Base-by-base conservation (phyloP, 2,888 invertebrate genomes). In the Thalpophila matura region DNA sequence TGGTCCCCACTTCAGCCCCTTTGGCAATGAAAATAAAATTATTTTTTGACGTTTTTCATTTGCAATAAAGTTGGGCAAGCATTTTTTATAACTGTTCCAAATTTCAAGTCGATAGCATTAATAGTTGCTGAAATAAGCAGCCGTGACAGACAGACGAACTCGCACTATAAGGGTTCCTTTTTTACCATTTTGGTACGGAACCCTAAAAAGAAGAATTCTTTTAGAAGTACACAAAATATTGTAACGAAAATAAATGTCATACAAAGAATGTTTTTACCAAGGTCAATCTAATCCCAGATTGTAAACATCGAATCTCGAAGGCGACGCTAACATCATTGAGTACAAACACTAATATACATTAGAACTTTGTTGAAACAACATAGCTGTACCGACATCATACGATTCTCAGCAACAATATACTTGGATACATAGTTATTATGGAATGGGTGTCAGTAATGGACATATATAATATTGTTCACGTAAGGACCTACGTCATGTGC, bases 291-390 rank as follows among this genome's bases (percentile, higher is more conserved):
- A 73, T 74, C 46, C 37, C 33, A 35, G 42, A 38, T 47, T 51
- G 74, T 55, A 74, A 70, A 67, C 68, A 67, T 74, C 67, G 46
- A 47, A 74, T 67, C 46, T 51, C 51, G 55, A 60, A 67, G 68
- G 74, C 42, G 47, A 37, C 26, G 18, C 31, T 31, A 45, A 57
- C 22, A 53, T 66, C 42, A 71, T 9, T 3, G 51, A 61, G n/a
- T 24, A 57, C 45, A 46, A 57, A 71, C 46, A 38, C 51, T 49
- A 42, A 50, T 29, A 51, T 37, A 26, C 26, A 53, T 26, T 53
- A 37, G 55, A 68, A 60, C 51, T 56, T 56, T 56, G 47, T 61
- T 74, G 14, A 67, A 26, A 56, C 51, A 56, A 29, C 27, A 27
- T 37, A 40, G 29, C 7, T 6, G 16, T 33, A 50, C 33, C 10